Conservation (phyloP, 2,113 vertebrate species). For the Struthidea cinerea region DNA sequence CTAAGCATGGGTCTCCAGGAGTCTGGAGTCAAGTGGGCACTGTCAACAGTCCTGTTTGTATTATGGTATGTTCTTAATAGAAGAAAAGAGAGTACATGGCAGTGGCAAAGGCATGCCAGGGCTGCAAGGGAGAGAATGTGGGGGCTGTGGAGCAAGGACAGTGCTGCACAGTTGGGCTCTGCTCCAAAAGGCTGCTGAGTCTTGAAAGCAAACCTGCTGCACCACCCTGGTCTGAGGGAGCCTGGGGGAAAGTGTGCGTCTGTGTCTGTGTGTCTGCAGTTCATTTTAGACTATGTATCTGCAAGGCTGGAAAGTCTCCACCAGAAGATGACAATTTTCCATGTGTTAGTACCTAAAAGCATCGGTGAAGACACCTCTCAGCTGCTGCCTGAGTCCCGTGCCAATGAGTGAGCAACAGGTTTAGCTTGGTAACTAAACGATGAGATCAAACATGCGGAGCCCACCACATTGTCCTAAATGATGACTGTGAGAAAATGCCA, state of each 20-base stretch:
- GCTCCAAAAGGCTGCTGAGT: neutral
- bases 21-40: neutral
- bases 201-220: neutral
- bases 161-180: accelerated
- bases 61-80: neutral
- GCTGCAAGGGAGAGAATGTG: neutral
- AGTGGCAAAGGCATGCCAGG: neutral
- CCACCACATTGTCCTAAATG: neutral
- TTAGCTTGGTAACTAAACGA: neutral
- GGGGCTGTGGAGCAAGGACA: neutral
- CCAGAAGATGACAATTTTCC: neutral
- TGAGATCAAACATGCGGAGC: neutral
- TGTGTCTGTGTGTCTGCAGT: neutral
- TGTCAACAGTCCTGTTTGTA: neutral
- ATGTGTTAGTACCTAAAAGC: neutral
- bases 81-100: neutral
- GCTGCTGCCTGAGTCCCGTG: neutral
- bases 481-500: neutral
- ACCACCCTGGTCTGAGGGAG: neutral
- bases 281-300: neutral
- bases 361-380: neutral
- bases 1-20: neutral
- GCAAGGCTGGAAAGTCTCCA: neutral
- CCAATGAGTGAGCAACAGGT: neutral
- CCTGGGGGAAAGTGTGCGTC: neutral